Evolutionary conservation across 2,113 vertebrate species (phyloP).

Genomic region (Periophthalmodon schlosseri): DNA sequence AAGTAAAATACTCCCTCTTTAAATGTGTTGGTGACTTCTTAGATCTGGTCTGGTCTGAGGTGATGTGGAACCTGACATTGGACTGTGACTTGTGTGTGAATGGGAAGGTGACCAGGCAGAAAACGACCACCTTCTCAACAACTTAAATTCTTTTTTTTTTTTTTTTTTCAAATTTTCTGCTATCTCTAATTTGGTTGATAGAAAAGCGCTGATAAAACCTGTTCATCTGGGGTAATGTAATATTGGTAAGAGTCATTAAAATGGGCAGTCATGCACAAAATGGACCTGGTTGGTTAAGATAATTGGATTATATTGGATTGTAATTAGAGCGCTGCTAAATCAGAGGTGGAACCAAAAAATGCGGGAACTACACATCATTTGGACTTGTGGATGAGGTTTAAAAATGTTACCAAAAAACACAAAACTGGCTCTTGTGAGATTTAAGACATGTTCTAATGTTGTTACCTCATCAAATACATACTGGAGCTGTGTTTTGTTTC

Average conservation of each 20-base stretch:
- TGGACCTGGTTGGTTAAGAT: slow-evolving; percentile 1
- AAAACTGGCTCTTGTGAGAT: too few species aligned
- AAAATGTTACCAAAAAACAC: neutral
- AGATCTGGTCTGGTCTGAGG: neutral
- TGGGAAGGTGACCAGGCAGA: neutral
- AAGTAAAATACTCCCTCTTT: too few species aligned
- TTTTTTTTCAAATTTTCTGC: neutral
- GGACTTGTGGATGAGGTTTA: neutral
- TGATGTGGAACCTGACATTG: neutral
- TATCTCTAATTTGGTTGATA: neutral
- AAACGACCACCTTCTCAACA: neutral
- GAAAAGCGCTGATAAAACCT: neutral
- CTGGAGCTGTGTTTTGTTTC: too few species aligned
- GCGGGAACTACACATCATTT: neutral
- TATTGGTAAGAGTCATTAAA: slow-evolving; percentile 3
- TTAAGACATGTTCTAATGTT: too few species aligned
- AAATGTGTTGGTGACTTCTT: neutral
- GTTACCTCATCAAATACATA: too few species aligned
- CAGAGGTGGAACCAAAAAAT: neutral
- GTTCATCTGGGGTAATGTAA: slow-evolving; percentile 1
- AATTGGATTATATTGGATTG: slow-evolving; percentile 6
- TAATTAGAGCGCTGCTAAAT: neutral
- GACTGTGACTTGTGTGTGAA: neutral
- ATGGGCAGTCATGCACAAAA: slow-evolving; percentile 4
- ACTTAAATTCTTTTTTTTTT: neutral